Percentiles rank a stretch among this genome's conserved stretches.
phyloP scores from a whole-genome alignment of 2,797 vertebrate species.

The Danio kyathit region DNA sequence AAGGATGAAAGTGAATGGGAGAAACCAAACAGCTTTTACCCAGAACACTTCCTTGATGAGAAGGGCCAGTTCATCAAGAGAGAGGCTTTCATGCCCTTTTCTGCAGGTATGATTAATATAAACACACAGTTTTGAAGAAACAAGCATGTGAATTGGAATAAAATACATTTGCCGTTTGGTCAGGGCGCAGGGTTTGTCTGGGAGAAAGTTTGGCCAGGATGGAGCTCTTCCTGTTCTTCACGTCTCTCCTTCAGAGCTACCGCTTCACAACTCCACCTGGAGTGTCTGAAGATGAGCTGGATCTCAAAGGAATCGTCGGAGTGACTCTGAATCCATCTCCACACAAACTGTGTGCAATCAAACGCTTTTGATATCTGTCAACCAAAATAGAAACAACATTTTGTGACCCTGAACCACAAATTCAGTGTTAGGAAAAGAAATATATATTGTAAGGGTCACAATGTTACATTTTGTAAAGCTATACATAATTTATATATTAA shows the following conservation, averaged over 20 bases:
- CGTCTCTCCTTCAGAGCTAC: constrained; percentile 75
- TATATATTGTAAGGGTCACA: too few relatives aligned
- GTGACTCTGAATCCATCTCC: constrained; percentile 68
- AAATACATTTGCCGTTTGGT: background rate
- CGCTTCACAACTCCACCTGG: constrained; percentile 70
- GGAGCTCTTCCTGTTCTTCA: constrained; percentile 81
- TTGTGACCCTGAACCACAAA: too few relatives aligned
- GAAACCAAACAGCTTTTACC: constrained; percentile 72
- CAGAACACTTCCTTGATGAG: constrained; percentile 73
- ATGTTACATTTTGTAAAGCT: too few relatives aligned
- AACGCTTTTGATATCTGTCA: background rate
- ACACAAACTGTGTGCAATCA: constrained; percentile 49
- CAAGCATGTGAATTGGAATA: background rate
- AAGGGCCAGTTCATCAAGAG: constrained; percentile 69
- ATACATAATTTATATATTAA: too few relatives aligned
- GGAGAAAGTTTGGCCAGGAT: constrained; percentile 78
- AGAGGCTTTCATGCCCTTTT: constrained; percentile 76
- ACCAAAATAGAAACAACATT: background rate
- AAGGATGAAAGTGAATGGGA: constrained; percentile 74
- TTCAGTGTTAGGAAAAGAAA: too few relatives aligned
- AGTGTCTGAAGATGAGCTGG: constrained; percentile 72
- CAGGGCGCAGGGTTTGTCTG: constrained; percentile 72
- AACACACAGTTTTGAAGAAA: background rate
- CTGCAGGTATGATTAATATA: constrained; percentile 68
- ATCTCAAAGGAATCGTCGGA: constrained; percentile 68